phyloP scores from a whole-genome alignment of 2,797 vertebrate species.

The Erethizon dorsatum region DNA sequence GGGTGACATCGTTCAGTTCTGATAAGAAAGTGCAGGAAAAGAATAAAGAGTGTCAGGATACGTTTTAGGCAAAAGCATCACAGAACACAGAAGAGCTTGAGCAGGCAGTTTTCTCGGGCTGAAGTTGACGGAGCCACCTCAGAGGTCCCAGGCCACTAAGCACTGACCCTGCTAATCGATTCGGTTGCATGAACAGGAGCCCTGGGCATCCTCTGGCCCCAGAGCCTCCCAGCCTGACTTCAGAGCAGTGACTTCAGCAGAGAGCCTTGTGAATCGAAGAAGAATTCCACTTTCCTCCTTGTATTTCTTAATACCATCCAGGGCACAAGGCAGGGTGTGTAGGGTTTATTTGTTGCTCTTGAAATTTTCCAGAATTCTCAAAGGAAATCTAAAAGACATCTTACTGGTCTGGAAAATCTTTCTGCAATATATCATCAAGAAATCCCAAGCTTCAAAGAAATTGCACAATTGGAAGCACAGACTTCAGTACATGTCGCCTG shows the following conservation, averaged over 20 bases:
- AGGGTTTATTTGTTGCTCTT: neutral
- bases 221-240: neutral
- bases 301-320: neutral
- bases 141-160: neutral
- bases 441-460: neutral
- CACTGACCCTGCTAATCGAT: neutral
- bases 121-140: neutral
- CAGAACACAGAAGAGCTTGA: rapidly evolving
- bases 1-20: neutral
- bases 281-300: neutral
- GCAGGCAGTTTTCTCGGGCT: neutral
- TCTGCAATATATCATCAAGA: neutral
- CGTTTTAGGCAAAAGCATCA: too few species aligned
- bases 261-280: neutral
- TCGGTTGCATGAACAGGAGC: rapidly evolving
- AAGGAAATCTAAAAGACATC: neutral
- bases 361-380: neutral
- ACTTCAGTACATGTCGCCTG: neutral
- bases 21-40: neutral
- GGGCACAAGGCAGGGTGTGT: neutral
- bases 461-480: neutral
- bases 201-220: rapidly evolving
- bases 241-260: neutral
- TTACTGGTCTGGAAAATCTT: neutral
- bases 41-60: neutral